Evolutionary conservation across 2,888 invertebrate genomes (phyloP), one percentile per base, ranked within the genome.

Genomic region (Stratiomys singularior): DNA sequence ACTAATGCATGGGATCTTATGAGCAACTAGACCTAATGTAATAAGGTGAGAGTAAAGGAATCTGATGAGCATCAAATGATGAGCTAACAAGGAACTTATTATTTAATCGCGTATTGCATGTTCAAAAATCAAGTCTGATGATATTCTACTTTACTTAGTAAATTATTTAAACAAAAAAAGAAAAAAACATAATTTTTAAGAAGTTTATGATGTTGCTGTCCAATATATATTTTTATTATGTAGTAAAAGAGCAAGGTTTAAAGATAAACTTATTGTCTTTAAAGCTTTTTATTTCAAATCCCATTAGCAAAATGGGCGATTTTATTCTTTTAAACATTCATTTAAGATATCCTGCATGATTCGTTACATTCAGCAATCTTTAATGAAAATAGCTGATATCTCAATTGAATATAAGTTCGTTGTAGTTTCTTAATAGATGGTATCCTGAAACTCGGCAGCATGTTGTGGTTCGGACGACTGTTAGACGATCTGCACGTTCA

Each of bases 401-500:
- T 88, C 87, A 98, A 87, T 99, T 99, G 86, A 99, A 99, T 84
- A 99, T 92, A 74, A 99, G 90, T 84, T 99, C 97, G 85, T 94
- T 96, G 86, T 98, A 99, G 88, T 96, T 96, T 81, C 93, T 92
- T 60, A 99, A 90, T 78, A 99, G 90, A 86, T 98, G 96, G 85
- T 97, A 96, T 83, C 97, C 94, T 63, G 97, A 96, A 11, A 98
- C 98, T 80, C 94, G 90, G 86, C 98, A 99, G 88, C 96, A 98
- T 80, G 97, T 99, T 1, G 97, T 95, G 1, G 99, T 98, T 78
- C 99, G 90, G 0, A 99, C 99, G 11, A 99, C 98, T 0, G 98
- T 98, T 82, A 92, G 92, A 81, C 99, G 91, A 88, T 99, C 99
- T 0, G 99, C 99, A 83, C 99, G 91, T 88, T 99, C 99, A 87